Percentiles rank a stretch among this genome's conserved stretches.
These are phyloP conservation scores for Lepus europaeus DNA, from an alignment of 2,113 vertebrate genomes.

Conservation along the genomic window DNA sequence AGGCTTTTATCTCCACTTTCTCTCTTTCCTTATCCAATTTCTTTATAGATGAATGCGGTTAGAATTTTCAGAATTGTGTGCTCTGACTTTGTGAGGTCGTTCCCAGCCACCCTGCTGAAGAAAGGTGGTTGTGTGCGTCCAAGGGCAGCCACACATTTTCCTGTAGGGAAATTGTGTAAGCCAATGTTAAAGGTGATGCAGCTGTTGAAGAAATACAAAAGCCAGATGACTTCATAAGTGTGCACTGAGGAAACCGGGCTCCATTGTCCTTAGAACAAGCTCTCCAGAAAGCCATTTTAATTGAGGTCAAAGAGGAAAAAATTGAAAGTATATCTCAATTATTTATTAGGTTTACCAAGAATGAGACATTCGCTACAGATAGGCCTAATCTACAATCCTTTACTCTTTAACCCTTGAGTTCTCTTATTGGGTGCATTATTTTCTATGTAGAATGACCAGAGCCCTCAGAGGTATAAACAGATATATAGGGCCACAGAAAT, in stretches of 20 bases:
- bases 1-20: constrained; percentile 32
- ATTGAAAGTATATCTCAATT: constrained; percentile 57
- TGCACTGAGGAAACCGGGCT: constrained; percentile 59
- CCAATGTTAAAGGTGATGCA: constrained; percentile 66
- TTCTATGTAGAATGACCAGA: not conserved
- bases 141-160: constrained; percentile 58
- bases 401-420: constrained; percentile 39
- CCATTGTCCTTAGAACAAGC: constrained; percentile 56
- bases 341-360: constrained; percentile 70
- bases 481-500: not conserved
- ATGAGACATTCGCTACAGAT: constrained; percentile 55
- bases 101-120: not conserved
- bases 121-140: not conserved
- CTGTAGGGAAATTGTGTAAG: constrained; percentile 66
- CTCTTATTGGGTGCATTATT: not conserved
- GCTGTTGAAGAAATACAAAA: constrained; percentile 79
- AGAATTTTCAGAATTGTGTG: constrained; percentile 15
- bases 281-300: constrained; percentile 71
- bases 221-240: constrained; percentile 71
- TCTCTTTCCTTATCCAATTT: constrained; percentile 17
- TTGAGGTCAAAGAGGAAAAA: constrained; percentile 75
- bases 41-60: constrained; percentile 39
- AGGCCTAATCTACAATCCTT: constrained; percentile 59
- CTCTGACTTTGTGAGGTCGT: constrained; percentile 1
- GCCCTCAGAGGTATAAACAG: not conserved